Evolutionary conservation across 92 coral and sea anemone species (phyloP).

Genomic region (Pocillopora meandrina): DNA sequence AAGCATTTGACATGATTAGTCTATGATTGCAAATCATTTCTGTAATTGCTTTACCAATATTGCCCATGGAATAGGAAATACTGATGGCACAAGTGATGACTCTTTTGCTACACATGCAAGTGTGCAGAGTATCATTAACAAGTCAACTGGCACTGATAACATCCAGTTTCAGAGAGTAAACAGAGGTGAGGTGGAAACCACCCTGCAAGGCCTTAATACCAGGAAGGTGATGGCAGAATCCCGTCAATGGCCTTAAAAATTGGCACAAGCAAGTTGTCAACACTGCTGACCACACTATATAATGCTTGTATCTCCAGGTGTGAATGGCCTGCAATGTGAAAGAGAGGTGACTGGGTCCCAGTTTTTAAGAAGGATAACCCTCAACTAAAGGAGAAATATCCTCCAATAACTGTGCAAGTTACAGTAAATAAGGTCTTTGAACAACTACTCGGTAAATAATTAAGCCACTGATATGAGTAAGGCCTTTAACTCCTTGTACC

Average conservation of each 20-base stretch:
- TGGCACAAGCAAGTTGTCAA: slow-evolving; percentile 8
- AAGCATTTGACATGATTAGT: slow-evolving; percentile 36
- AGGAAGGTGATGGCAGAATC: background rate
- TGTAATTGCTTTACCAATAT: slow-evolving; percentile 42
- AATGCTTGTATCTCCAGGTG: slow-evolving; percentile 6
- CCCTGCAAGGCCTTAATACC: background rate
- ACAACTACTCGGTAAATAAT: slow-evolving; percentile 8
- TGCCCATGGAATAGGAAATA: slow-evolving; percentile 30
- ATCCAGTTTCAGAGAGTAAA: background rate
- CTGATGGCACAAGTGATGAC: too few relatives aligned
- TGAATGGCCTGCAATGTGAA: slow-evolving; percentile 28
- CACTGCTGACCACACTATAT: slow-evolving; percentile 23
- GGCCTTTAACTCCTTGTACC: slow-evolving; percentile 15
- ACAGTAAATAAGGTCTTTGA: slow-evolving; percentile 21
- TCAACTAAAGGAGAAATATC: slow-evolving; percentile 21
- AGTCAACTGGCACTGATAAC: background rate
- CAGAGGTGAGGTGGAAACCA: background rate
- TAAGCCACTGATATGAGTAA: background rate
- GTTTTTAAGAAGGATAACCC: slow-evolving; percentile 1
- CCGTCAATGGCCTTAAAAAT: slow-evolving; percentile 7
- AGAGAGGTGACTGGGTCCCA: background rate
- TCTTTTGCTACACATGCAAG: background rate
- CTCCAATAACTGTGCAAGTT: slow-evolving; percentile 28
- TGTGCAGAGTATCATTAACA: background rate
- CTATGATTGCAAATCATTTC: slow-evolving; percentile 38